Base-by-base conservation (phyloP, 1,140 invertebrate genomes). In the Campoletis sonorensis region DNA sequence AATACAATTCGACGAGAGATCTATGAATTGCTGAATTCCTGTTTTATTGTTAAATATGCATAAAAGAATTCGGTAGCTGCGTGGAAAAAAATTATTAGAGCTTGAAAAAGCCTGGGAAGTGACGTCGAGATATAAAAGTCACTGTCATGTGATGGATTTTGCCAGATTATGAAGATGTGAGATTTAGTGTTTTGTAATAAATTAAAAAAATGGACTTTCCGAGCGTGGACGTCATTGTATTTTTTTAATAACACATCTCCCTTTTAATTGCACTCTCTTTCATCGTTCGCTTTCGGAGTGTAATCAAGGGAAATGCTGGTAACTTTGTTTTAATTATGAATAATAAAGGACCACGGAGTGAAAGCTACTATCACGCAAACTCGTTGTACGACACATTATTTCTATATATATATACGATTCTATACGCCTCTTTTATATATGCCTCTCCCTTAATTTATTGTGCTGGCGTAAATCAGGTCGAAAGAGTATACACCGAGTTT, bases 241-340 rank as follows among this genome's bases (percentile, higher is more conserved):
- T 76, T 76, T 54, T 76, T 54, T 73, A 76, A 58, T 76, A 58
- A 76, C 61, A 67, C 23, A 67, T 76, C 49, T 76, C 51, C 26
- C 13, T 76, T 30, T 15, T 76, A 76, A 76, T 76, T 58, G 45
- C 45, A 76, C 23, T 27, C 51, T 40, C 72, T 23, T 4, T 73
- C 61, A 67, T 67, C 71, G 40, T 40, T 51, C 71, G 27, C 72
- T 58, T 76, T 58, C 16, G 45, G 54, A 13, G 45, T 76, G 51
- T 76, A 76, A 76, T 76, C 72, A 76, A 76, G 72, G 49, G 49
- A 76, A 33, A 58, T 27, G 10, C 21, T 15, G 72, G 72, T 58
- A 76, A 58, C 23, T 54, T 58, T 13, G 45, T 54, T 76, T 76
- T 58, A 76, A 76, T 76, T 76, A 76, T 58, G 72, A 76, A 76